Base-by-base conservation (phyloP, 2,113 vertebrate species). In the Platichthys stellatus region DNA sequence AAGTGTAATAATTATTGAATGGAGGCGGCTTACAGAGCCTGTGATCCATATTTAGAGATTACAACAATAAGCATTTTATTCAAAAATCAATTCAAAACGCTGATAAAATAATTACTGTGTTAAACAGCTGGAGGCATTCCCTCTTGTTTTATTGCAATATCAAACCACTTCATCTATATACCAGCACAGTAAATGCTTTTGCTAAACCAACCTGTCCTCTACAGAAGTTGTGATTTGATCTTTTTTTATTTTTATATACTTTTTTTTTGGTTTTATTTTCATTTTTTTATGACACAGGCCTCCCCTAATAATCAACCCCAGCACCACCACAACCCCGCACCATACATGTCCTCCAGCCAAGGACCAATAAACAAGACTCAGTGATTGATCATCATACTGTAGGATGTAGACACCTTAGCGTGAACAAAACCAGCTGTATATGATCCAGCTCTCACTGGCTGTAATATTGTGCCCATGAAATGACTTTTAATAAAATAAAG, bases 61-160 rank as follows among this genome's bases (percentile, higher is more conserved):
- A 84, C 61, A 64, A 83, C 62, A 59, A 77, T 68, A 86, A 82
- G 78, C 73, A 24, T 63, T 81, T 64, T 67, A 56, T 72, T 24
- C 38, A 51, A 31, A 82, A 90, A 90, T 83, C 75, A 82, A 88
- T 84, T 83, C 49, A 76, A 89, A 92, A 88, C 26, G 77, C 81
- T 88, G 74, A 81, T 83, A 86, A 91, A 89, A 84, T 73, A 85
- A 83, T 87, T 43, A 89, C 84, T 82, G 82, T 54, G 83, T 81
- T 75, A 90, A 51, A 87, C 70, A 85, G 82, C 77, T 82, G 74
- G 86, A 92, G 88, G 83, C 69, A 31, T 75, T 85, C 76, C 81
- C 82, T 86, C 84, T 76, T 83, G 82, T 87, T 90, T 93, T 93
- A 93, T 92, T 93, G 91, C 91, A 88, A 86, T 91, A 89, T 89